phyloP scores from a whole-genome alignment of 2,797 vertebrate genomes.

The Cirrhinus mrigala region DNA sequence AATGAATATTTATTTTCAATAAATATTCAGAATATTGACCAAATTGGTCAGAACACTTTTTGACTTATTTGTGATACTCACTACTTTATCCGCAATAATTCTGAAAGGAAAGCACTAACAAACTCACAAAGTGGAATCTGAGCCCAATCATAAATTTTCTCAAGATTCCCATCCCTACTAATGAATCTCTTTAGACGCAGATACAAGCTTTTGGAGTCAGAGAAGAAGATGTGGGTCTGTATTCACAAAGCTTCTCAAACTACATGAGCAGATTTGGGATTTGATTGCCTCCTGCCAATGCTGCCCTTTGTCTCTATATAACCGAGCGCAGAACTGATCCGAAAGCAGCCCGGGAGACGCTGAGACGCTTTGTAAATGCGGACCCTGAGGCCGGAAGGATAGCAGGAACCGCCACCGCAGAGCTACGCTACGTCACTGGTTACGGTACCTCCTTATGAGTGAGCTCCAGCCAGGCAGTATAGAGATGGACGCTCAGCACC shows the following conservation, averaged over 20 bases:
- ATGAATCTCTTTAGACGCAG: neutral
- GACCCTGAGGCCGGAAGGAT: slow-evolving; percentile 58
- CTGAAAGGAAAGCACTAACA: neutral
- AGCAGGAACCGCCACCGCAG: slow-evolving; percentile 67
- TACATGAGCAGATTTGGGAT: slow-evolving; percentile 20
- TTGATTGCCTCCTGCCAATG: slow-evolving; percentile 4
- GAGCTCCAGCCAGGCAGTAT: slow-evolving; percentile 86
- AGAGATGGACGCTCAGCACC: slow-evolving; percentile 81
- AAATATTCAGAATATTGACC: neutral
- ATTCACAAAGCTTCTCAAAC: slow-evolving; percentile 44
- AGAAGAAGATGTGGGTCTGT: slow-evolving; percentile 50
- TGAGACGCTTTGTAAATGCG: slow-evolving; percentile 45
- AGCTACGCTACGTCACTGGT: slow-evolving; percentile 71
- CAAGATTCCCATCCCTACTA: neutral
- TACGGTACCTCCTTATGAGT: slow-evolving; percentile 83
- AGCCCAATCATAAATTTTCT: neutral
- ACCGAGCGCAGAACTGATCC: slow-evolving; percentile 5
- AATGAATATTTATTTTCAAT: neutral
- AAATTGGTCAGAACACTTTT: no score
- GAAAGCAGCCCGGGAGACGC: neutral
- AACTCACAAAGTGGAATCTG: neutral
- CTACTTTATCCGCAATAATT: neutral
- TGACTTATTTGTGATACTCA: neutral
- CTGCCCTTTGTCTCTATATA: neutral
- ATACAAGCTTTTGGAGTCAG: slow-evolving; percentile 61